Conservation (phyloP, 37 sponge, comb jelly and placozoan species). For the Bolinopsis microptera region DNA sequence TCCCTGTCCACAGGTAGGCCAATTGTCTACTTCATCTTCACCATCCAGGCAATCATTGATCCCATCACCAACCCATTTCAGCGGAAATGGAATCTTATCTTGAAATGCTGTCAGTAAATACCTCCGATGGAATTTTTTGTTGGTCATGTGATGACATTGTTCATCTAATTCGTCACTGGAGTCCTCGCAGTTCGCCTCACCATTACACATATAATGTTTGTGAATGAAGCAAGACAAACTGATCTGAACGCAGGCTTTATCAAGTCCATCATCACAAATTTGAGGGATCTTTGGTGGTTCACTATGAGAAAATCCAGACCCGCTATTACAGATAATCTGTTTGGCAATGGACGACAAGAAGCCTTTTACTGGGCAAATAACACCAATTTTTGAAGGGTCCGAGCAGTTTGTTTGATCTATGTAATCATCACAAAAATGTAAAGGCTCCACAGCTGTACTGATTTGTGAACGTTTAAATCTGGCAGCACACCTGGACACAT, state of each 20-base stretch:
- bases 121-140: not conserved
- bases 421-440: not conserved
- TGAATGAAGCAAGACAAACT: not conserved
- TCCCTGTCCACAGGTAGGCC: not conserved
- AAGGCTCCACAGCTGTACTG: no score
- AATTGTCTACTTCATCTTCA: not conserved
- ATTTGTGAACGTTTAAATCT: no score
- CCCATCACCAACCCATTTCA: not conserved
- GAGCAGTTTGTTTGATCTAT: not conserved
- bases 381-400: not conserved
- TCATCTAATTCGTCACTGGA: not conserved
- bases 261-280: constrained; percentile 6
- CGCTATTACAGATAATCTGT: not conserved
- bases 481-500: no score
- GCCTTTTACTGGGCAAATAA: not conserved
- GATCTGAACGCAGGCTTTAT: not conserved
- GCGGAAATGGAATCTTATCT: not conserved
- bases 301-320: not conserved
- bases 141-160: not conserved
- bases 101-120: not conserved
- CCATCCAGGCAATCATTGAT: not conserved
- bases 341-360: not conserved
- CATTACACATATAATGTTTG: not conserved
- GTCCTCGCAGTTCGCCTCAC: not conserved
- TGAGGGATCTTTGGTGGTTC: not conserved